phyloP scores from a whole-genome alignment of 2,113 vertebrate species.

The Nycticryphes semicollaris region DNA sequence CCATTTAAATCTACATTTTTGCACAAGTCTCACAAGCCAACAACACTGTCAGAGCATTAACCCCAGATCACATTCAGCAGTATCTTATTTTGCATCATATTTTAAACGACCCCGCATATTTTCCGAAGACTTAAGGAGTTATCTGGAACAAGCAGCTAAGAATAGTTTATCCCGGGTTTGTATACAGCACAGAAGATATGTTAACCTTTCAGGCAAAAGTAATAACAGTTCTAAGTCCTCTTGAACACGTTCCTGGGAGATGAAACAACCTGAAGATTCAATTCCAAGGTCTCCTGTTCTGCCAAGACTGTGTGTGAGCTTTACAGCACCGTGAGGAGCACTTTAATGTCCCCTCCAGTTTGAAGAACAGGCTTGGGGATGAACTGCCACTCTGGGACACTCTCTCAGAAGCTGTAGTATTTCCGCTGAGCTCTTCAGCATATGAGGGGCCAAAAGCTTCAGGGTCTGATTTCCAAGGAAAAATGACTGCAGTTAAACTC shows the following conservation, averaged over 20 bases:
- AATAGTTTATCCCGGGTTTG: constrained; percentile 38
- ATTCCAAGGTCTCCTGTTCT: background rate
- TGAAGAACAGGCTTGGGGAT: background rate
- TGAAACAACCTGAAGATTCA: constrained; percentile 47
- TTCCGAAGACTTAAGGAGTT: constrained; percentile 51
- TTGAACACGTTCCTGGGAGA: constrained; percentile 44
- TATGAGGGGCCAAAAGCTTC: background rate
- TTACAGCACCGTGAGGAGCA: background rate
- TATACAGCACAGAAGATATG: constrained; percentile 25
- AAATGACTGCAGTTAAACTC: background rate
- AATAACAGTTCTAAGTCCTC: constrained; percentile 42
- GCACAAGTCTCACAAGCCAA: background rate
- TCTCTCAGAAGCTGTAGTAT: background rate
- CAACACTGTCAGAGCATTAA: background rate
- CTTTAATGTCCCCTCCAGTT: background rate
- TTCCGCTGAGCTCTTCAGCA: background rate
- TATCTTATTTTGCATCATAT: background rate
- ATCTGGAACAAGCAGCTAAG: constrained; percentile 39
- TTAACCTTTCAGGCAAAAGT: constrained; percentile 49
- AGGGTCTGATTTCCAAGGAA: background rate
- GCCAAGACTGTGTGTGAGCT: background rate
- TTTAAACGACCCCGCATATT: constrained; percentile 13
- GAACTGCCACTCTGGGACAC: background rate
- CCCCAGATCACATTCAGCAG: background rate
- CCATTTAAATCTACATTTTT: background rate